Percentiles rank a stretch among this genome's conserved stretches.
Evolutionary conservation across 2,888 invertebrate genomes (phyloP).

Genomic region (Dione juno): DNA sequence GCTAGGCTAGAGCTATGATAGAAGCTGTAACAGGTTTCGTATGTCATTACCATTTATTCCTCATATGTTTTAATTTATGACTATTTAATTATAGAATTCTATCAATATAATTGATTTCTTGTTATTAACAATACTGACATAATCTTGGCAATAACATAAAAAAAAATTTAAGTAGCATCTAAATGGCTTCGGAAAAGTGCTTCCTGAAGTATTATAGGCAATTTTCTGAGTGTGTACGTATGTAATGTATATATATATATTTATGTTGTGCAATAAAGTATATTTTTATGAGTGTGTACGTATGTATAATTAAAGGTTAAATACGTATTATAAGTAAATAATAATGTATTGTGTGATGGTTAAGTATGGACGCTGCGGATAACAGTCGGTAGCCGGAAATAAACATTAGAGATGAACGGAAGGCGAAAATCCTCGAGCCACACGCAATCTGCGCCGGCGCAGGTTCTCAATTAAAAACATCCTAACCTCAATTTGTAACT

Average conservation of each 20-base stretch:
- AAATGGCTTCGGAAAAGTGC: not conserved
- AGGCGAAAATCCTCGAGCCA: constrained; percentile 61
- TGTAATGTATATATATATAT: too few species aligned
- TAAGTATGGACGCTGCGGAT: constrained; percentile 47
- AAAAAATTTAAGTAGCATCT: too few species aligned
- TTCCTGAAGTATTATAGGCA: constrained; percentile 7
- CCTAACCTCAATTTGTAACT: constrained; percentile 23
- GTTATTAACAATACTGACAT: too few species aligned
- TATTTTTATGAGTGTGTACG: not conserved
- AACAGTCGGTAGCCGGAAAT: constrained; percentile 48
- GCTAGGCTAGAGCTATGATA: constrained; percentile 16
- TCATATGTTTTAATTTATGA: not conserved
- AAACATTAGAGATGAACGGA: constrained; percentile 69
- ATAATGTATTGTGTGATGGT: constrained; percentile 31
- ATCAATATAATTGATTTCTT: too few species aligned
- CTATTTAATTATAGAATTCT: not conserved
- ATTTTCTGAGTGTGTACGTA: not conserved
- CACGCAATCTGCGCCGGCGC: constrained; percentile 59
- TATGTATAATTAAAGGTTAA: not conserved
- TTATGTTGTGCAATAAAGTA: too few species aligned
- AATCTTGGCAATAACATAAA: not conserved
- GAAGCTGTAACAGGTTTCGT: constrained; percentile 10
- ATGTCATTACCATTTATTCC: not conserved
- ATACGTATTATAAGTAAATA: constrained; percentile 20
- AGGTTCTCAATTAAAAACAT: constrained; percentile 23